Base-by-base conservation (phyloP, 2,888 invertebrate genomes). In the Dolichomitus sp. region DNA sequence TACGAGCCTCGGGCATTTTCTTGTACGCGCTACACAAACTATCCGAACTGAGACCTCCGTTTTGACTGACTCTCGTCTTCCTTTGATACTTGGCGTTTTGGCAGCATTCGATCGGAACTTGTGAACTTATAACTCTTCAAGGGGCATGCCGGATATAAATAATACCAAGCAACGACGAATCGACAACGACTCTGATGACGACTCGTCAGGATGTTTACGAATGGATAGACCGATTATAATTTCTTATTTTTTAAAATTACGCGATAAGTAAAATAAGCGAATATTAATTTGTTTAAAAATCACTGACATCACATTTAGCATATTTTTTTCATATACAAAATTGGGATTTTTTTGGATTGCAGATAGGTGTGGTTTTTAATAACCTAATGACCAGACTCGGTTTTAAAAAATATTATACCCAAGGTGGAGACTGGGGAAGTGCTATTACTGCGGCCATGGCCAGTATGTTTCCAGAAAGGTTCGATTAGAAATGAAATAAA, bases 391-490 rank as follows among this genome's bases (percentile, higher is more conserved):
- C 90, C 11, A 92, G 95, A 48, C 92, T 96, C 2, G 95, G 95
- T 0, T 94, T 94, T 83, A 86, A 94, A 1, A 93, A 94, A 83
- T 96, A 94, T 88, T 95, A 95, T 87, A 91, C 94, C 0, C 96
- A 96, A 88, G 96, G 96, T 19, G 96, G 96, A 0, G 96, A 96
- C 88, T 96, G 96, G 96, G 96, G 96, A 4, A 86, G 94, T 7
- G 0, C 93, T 0, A 94, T 96, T 50, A 93, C 93, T 0, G 75
- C 91, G 0, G 83, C 91, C 52, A 91, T 96, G 87, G 94, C 94
- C 5, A 90, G 90, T 19, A 88, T 95, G 17, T 96, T 93, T 86
- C 95, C 96, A 0, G 92, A 92, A 73, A 88, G 89, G 93, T 93
- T 78, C 78, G 70, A 42, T 45, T 65, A 37, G 14, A 17, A 17